A percentile compares a stretch with the other conserved stretches of the same genome.
Conservation (phyloP, 2,797 vertebrate species). For the Lacerta viridis region DNA sequence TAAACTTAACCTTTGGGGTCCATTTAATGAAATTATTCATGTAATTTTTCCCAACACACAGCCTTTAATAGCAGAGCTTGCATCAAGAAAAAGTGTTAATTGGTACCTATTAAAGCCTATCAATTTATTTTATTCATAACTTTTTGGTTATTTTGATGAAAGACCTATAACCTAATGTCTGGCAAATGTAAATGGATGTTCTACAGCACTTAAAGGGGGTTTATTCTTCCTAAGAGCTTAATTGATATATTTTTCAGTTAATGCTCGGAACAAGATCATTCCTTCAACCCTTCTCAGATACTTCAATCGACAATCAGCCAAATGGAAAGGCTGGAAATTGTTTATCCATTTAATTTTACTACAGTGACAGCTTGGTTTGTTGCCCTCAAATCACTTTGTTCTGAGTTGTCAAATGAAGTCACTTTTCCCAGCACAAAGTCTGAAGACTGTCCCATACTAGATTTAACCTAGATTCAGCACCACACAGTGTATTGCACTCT, state of each 20-base stretch:
- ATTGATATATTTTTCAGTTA: conserved; percentile 18
- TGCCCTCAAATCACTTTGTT: conserved; percentile 23
- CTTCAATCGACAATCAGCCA: not conserved
- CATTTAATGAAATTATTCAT: conserved; percentile 13
- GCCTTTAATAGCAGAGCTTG: conserved; percentile 7
- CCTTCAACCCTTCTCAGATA: not conserved
- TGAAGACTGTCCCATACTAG: not conserved
- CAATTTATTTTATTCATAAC: conserved; percentile 10
- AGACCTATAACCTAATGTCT: conserved; percentile 34
- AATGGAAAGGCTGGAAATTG: conserved; percentile 22
- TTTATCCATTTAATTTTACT: conserved; percentile 10
- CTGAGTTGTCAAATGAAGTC: not conserved
- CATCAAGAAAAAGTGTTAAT: conserved; percentile 7
- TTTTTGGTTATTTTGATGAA: conserved; percentile 33
- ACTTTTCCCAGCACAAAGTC: not conserved
- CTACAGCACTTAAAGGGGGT: conserved; percentile 30
- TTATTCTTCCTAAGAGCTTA: conserved; percentile 33
- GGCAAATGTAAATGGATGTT: conserved; percentile 28
- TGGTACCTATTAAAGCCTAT: conserved; percentile 24
- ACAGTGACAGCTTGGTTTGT: not conserved
- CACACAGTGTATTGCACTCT: not conserved
- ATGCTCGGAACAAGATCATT: conserved; percentile 11
- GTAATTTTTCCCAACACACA: not conserved
- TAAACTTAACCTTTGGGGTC: not conserved
- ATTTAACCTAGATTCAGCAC: not conserved